Conservation (phyloP, 2,113 vertebrate genomes). For the Hymenochirus boettgeri region DNA sequence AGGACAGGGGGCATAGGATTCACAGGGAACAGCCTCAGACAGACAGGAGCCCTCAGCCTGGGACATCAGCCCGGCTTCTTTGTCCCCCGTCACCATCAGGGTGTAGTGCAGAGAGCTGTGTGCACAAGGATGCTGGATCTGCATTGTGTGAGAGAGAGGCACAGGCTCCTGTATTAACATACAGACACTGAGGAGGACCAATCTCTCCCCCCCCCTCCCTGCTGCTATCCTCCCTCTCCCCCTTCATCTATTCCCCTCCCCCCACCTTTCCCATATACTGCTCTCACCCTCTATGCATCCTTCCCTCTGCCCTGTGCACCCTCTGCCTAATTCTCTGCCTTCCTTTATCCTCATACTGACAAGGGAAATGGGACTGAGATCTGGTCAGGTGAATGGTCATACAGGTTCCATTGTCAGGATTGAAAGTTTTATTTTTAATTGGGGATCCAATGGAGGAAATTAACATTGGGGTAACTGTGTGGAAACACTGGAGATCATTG, state of each 20-base stretch:
- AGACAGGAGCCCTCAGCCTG: slow-evolving; percentile 5
- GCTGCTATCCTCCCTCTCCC: slow-evolving; percentile 5
- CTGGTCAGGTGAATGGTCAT: too few species aligned
- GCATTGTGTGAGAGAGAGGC: slow-evolving; percentile 25
- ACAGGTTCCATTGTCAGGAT: too few species aligned
- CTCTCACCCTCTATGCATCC: not conserved
- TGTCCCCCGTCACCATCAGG: slow-evolving; percentile 30
- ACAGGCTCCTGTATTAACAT: slow-evolving; percentile 32
- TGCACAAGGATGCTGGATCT: slow-evolving; percentile 27
- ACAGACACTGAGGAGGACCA: slow-evolving; percentile 27
- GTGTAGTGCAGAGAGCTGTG: slow-evolving; percentile 10
- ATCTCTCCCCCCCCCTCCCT: slow-evolving; percentile 18
- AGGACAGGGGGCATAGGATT: slow-evolving; percentile 20
- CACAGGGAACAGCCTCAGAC: slow-evolving; percentile 8
- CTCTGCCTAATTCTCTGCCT: not conserved
- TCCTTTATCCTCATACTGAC: too few species aligned
- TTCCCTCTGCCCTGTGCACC: not conserved
- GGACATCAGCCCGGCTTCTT: slow-evolving; percentile 39
- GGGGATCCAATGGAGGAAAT: too few species aligned
- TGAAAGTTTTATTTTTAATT: too few species aligned
- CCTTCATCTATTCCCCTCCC: not conserved
- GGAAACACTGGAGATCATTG: too few species aligned
- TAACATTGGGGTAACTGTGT: too few species aligned
- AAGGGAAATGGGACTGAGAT: too few species aligned
- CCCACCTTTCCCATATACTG: not conserved